Evolutionary conservation across 2,888 invertebrate genomes (phyloP), one percentile per base, ranked within the genome.

Genomic region (Zaprionus lineosus): DNA sequence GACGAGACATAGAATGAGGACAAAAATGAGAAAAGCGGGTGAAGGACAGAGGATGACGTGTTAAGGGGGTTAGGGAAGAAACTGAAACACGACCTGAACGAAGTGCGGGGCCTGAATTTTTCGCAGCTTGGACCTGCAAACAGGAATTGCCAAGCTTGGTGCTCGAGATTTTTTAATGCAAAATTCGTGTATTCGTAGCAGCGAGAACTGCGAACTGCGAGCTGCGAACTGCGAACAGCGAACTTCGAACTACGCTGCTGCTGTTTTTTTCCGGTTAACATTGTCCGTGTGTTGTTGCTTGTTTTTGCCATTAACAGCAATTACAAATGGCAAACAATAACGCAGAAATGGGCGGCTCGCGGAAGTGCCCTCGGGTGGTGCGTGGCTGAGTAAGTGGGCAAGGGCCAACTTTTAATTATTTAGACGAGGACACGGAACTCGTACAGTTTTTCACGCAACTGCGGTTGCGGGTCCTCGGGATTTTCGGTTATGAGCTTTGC

Each of bases 281-380:
- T 21, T 29, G 53, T 41, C 36, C 55, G 18, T 43, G 61, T 48
- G 46, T 72, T 58, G 58, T 11, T 39, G 50, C 46, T 74, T 75
- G 72, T 75, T 75, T 81, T 77, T 66, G 59, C 70, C 66, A 66
- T 81, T 82, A 77, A 73, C 74, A 69, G 77, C 74, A 84, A 84
- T 73, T 69, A 81, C 68, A 77, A 77, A 62, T 59, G 71, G 65
- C 60, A 81, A 77, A 67, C 81, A 76, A 73, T 68, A 64, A 58
- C 31, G 24, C 43, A 50, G 44, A 58, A 57, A 47, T 26, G 48
- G 44, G 55, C 34, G 55, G 21, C 24, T 28, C 43, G 29, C 53
- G 26, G 18, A n/a, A n/a, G n/a, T n/a, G n/a, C n/a, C n/a, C n/a
- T n/a, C n/a, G n/a, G n/a, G n/a, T n/a, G n/a, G n/a, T n/a, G n/a